Evolutionary conservation across 2,113 vertebrate genomes (phyloP).

Genomic region (Brachypteracias leptosomus): DNA sequence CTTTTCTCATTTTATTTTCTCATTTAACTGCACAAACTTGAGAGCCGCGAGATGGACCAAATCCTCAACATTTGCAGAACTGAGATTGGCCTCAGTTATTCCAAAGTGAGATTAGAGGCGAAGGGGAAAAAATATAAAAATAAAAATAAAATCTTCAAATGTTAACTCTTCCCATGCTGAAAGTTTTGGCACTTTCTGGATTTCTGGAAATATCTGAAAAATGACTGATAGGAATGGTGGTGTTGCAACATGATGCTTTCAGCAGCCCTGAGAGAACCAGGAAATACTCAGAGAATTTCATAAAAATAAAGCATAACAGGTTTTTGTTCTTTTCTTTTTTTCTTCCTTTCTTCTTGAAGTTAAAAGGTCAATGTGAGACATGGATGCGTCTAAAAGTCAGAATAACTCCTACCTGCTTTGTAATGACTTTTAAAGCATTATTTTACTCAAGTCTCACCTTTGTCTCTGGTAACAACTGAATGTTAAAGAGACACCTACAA

Average conservation of each 20-base stretch:
- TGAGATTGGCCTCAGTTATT: fast-evolving
- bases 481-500: background rate
- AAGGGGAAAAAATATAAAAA: background rate
- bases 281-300: background rate
- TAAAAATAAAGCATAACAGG: background rate
- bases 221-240: background rate
- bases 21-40: background rate
- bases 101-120: background rate
- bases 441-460: background rate
- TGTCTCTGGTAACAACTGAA: background rate
- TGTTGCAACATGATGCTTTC: background rate
- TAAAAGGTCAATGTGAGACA: background rate
- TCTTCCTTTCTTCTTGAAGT: background rate
- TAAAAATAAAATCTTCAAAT: background rate
- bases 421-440: background rate
- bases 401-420: background rate
- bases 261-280: background rate
- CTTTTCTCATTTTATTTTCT: background rate
- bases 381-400: background rate
- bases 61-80: background rate
- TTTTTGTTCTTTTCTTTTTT: background rate
- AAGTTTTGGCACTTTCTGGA: background rate
- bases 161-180: background rate
- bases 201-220: background rate
- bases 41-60: background rate